Percentiles rank a stretch among this genome's conserved stretches.
phyloP scores from a whole-genome alignment of 2,797 vertebrate genomes.

The Peromyscus aztecus region DNA sequence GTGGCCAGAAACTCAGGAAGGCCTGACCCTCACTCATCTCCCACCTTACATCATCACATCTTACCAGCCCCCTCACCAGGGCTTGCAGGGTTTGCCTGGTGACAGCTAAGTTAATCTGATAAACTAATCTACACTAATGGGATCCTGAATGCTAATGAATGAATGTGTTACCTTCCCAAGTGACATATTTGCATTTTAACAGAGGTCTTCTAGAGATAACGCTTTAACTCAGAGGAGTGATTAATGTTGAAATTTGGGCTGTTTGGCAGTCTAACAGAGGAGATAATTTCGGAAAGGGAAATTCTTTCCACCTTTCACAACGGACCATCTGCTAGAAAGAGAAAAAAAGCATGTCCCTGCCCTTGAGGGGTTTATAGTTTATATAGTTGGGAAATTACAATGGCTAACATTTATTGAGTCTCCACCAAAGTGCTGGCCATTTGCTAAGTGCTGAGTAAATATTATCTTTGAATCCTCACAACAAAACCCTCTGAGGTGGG shows the following conservation, averaged over 20 bases:
- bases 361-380: slow-evolving; percentile 80
- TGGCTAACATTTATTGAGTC: slow-evolving; percentile 71
- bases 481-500: slow-evolving; percentile 24
- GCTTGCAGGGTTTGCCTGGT: slow-evolving; percentile 32
- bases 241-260: slow-evolving; percentile 77
- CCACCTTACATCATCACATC: neutral
- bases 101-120: slow-evolving; percentile 76
- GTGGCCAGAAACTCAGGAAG: neutral
- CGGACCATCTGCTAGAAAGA: slow-evolving; percentile 66
- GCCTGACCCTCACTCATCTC: neutral
- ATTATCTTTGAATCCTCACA: slow-evolving; percentile 69
- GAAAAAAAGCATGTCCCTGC: slow-evolving; percentile 51
- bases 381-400: slow-evolving; percentile 68
- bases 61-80: slow-evolving; percentile 7
- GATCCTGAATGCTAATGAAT: slow-evolving; percentile 81
- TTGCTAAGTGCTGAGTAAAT: slow-evolving; percentile 61
- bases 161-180: slow-evolving; percentile 78
- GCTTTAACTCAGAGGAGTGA: slow-evolving; percentile 80
- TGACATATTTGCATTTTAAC: slow-evolving; percentile 83
- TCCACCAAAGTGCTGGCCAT: slow-evolving; percentile 43
- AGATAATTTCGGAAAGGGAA: slow-evolving; percentile 70
- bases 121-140: slow-evolving; percentile 79
- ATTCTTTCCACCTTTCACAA: slow-evolving; percentile 63
- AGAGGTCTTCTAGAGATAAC: slow-evolving; percentile 80
- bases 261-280: slow-evolving; percentile 74